Conservation (phyloP, 2,113 vertebrate species). For the Parotia lawesii region DNA sequence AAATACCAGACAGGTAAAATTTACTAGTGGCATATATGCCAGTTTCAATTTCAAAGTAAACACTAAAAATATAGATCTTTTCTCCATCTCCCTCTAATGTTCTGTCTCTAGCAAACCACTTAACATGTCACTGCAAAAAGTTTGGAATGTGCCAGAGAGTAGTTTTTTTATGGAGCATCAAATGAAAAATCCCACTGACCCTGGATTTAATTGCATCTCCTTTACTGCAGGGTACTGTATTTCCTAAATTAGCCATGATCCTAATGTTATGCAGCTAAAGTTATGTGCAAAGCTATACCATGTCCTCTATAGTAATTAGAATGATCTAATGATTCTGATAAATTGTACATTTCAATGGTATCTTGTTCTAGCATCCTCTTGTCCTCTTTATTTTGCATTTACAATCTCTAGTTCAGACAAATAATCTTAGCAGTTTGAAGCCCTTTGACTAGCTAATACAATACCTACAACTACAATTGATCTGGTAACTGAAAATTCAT, state of each 20-base stretch:
- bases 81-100: not conserved
- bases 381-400: not conserved
- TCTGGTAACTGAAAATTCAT: not conserved
- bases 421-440: not conserved
- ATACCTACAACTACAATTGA: not conserved
- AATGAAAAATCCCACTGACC: not conserved
- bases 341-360: not conserved
- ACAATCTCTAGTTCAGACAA: not conserved
- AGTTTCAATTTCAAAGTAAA: not conserved
- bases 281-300: not conserved
- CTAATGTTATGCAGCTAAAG: not conserved
- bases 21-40: not conserved
- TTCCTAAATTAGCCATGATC: not conserved
- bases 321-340: not conserved
- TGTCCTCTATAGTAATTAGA: not conserved
- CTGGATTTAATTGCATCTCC: not conserved
- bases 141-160: not conserved
- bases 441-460: not conserved
- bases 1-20: not conserved
- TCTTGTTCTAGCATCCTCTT: not conserved
- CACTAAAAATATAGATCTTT: not conserved
- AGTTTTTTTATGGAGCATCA: not conserved
- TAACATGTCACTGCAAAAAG: not conserved
- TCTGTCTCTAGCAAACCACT: not conserved
- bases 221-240: not conserved